Evolutionary conservation across 2,888 invertebrate species (phyloP).

Genomic region (Rhopalosiphum nymphaeae): DNA sequence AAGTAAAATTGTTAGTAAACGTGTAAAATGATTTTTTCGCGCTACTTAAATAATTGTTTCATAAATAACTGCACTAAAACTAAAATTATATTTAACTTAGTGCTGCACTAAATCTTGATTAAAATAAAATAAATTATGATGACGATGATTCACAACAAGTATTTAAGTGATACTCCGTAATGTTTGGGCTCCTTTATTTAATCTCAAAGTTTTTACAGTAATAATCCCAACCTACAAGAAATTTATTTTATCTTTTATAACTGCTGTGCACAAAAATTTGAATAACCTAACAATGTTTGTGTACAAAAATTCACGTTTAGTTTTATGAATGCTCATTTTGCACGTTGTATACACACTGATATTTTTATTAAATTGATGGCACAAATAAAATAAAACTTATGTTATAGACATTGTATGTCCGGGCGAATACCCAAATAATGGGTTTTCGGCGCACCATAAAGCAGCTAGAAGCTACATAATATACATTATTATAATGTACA

Average conservation of each 20-base stretch:
- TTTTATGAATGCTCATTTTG: constrained; percentile 19
- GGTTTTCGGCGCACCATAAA: constrained; percentile 13
- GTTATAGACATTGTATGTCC: background rate
- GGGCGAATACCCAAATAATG: background rate
- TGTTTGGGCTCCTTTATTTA: background rate
- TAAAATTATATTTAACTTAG: background rate
- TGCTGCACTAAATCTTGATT: background rate
- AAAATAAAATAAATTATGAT: constrained; percentile 17
- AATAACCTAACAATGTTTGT: background rate
- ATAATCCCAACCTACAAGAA: constrained; percentile 6
- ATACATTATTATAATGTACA: constrained; percentile 5
- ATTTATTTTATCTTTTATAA: background rate
- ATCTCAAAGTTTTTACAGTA: background rate
- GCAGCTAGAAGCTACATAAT: constrained; percentile 1
- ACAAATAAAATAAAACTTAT: constrained; percentile 25
- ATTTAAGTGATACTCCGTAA: background rate
- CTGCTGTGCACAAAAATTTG: background rate
- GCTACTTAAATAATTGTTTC: background rate
- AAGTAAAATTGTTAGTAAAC: background rate
- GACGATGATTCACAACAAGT: background rate
- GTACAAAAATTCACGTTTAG: constrained; percentile 9
- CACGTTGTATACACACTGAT: background rate
- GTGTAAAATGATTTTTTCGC: background rate
- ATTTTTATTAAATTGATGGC: background rate
- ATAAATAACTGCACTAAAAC: background rate